Conservation (phyloP, 2,888 invertebrate species). For the Tenthredo notha region DNA sequence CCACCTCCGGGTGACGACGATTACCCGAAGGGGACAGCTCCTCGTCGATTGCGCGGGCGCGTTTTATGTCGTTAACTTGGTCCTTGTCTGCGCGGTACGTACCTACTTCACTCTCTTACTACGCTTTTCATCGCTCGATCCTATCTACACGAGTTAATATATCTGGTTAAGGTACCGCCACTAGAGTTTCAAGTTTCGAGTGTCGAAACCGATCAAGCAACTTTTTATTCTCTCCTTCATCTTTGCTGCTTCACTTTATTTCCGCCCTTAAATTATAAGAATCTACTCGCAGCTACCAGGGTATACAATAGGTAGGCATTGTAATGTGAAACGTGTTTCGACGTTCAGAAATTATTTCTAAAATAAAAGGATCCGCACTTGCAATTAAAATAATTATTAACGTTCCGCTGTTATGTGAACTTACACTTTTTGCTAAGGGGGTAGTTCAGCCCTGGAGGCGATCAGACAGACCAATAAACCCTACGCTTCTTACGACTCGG, state of each 20-base stretch:
- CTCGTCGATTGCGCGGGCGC: conserved; percentile 57
- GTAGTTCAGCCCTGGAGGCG: neutral
- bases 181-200: conserved; percentile 33
- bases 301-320: neutral
- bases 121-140: neutral
- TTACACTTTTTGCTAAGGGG: neutral
- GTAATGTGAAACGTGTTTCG: too few relatives aligned
- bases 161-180: conserved; percentile 29
- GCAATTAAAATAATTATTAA: neutral
- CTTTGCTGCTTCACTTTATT: conserved; percentile 10
- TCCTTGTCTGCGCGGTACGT: conserved; percentile 11
- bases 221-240: conserved; percentile 22
- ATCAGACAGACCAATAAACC: neutral
- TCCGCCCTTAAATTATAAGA: conserved; percentile 15
- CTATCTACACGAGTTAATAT: conserved; percentile 1
- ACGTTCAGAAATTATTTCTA: neutral
- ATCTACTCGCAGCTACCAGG: neutral
- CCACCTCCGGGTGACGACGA: conserved; percentile 78
- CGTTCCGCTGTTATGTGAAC: neutral
- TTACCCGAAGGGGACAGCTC: conserved; percentile 62
- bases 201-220: conserved; percentile 41
- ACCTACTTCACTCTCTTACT: conserved; percentile 13
- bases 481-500: neutral
- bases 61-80: conserved; percentile 41
- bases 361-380: neutral